Percentiles rank a stretch among this genome's conserved stretches.
Conservation (phyloP, 2,888 invertebrate species). For the Gortyna flavago region DNA sequence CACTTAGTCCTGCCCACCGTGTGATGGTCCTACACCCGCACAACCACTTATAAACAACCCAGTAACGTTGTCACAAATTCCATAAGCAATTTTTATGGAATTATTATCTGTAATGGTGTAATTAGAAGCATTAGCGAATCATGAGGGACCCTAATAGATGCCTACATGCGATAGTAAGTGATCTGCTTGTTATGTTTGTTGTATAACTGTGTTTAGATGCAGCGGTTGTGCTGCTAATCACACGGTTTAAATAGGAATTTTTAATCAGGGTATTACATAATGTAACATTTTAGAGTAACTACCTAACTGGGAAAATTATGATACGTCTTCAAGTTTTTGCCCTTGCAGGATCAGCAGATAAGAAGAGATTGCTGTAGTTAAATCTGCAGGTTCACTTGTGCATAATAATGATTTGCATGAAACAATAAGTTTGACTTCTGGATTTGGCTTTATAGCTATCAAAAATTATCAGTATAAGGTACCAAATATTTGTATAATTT, state of each 20-base stretch:
- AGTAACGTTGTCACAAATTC: conserved; percentile 80
- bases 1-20: conserved; percentile 82
- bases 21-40: conserved; percentile 78
- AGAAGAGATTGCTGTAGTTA: background rate
- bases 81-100: conserved; percentile 80
- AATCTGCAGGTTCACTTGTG: background rate
- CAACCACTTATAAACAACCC: conserved; percentile 78
- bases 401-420: background rate
- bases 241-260: background rate
- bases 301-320: background rate
- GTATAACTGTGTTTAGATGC: conserved; percentile 20
- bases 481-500: background rate
- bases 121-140: conserved; percentile 80
- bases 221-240: conserved; percentile 13
- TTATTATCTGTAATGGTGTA: conserved; percentile 82
- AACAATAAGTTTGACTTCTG: background rate
- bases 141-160: conserved; percentile 83
- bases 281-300: background rate
- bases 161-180: conserved; percentile 68
- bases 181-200: conserved; percentile 40
- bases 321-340: background rate
- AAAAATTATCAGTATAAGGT: background rate
- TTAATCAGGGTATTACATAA: conserved; percentile 2
- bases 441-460: background rate
- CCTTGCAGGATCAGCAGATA: background rate